Base-by-base conservation (phyloP, 1,140 invertebrate species). In the Platyura marginata region DNA sequence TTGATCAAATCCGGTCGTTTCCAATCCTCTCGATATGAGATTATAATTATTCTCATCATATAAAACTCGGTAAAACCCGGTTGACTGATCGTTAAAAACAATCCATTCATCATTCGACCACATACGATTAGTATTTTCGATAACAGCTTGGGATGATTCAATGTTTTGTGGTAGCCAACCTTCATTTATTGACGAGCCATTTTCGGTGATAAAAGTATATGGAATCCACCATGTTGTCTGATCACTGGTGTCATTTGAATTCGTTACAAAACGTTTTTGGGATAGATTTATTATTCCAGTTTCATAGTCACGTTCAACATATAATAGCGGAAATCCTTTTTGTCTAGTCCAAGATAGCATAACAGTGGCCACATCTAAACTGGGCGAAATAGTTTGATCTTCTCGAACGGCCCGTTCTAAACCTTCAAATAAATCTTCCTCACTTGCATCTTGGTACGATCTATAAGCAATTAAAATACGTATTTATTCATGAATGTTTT, bases 261-360 rank as follows among this genome's bases (percentile, higher is more conserved):
- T 3, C 11, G n/a, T 8, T 4, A 18, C 43, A 48, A 63, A 69
- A 29, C 64, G 44, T 36, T 53, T 55, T 57, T 77, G 75, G 1
- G 53, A 59, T 2, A 79, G 61, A 1, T 47, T 65, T 33, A 71
- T 57, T 18, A 51, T 49, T 21, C 63, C 64, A 13, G 56, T 60
- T 2, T 51, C 45, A 44, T 71, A 69, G 46, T 69, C 55, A 15
- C 66, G 57, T 8, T 59, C 59, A 6, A 71, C 67, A 3, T 59
- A 59, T 1, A 71, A 48, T 3, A 70, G 48, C 1, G 68, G 68
- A 44, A 65, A 67, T n/a, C 68, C 68, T 11, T 49, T 47, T 45
- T 69, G 60, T 3, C 63, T 61, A 6, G 65, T 67, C 66, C 80
- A 84, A 1, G 76, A 74, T 40, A 72, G 63, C 66, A 77, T 69